These are phyloP conservation scores for Oithona nana DNA, from an alignment of 2,888 invertebrate species.

Conservation along the genomic window DNA sequence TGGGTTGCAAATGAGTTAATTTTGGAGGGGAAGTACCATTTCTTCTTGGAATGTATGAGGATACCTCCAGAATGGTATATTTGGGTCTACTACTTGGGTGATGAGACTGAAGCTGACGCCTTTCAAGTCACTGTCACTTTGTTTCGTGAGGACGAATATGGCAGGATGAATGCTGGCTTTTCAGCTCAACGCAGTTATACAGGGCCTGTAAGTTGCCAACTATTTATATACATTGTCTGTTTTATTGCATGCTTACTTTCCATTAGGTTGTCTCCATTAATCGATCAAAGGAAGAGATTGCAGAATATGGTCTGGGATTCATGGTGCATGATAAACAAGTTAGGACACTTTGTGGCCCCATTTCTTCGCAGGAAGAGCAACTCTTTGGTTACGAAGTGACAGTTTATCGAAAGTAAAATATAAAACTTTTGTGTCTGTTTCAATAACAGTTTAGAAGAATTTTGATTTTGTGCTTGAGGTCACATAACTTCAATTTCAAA, in stretches of 20 bases:
- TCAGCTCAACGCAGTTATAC: conserved; percentile 9
- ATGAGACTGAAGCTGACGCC: not conserved
- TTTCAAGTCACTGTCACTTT: not conserved
- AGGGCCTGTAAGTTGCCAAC: not conserved
- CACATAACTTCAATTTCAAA: too few relatives aligned
- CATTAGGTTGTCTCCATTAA: conserved; percentile 10
- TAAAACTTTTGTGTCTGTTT: not conserved
- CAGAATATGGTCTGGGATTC: conserved; percentile 8
- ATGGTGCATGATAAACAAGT: conserved; percentile 13
- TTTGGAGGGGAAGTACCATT: not conserved
- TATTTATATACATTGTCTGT: not conserved
- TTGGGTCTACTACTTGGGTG: conserved; percentile 4
- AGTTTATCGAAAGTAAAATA: conserved; percentile 1
- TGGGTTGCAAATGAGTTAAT: conserved; percentile 7
- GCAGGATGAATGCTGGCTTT: not conserved
- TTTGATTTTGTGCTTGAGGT: too few relatives aligned
- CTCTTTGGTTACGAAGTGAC: conserved; percentile 12
- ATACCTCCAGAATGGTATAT: conserved; percentile 9
- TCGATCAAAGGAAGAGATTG: conserved; percentile 3
- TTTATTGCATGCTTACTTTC: too few relatives aligned
- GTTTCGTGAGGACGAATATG: conserved; percentile 13
- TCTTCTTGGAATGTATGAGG: conserved; percentile 11
- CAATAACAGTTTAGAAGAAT: not conserved
- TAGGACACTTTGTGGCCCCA: conserved; percentile 1
- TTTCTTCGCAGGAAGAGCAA: not conserved